Base-by-base conservation (phyloP, 1,140 invertebrate genomes). In the Lethrus apterus region DNA sequence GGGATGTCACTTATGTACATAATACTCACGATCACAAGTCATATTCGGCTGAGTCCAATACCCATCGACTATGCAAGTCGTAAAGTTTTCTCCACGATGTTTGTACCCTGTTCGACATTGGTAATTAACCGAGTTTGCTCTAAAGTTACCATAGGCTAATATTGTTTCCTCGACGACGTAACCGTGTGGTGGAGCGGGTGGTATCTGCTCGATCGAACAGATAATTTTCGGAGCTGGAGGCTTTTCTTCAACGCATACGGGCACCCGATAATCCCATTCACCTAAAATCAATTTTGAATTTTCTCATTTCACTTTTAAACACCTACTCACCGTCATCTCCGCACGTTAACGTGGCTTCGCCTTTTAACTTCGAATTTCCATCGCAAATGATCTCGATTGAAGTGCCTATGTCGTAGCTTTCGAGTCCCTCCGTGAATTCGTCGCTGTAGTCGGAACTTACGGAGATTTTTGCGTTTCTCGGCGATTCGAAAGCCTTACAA, bases 281-380 rank as follows among this genome's bases (percentile, higher is more conserved):
- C 59, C 58, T 61, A 44, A 34, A 60, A 51, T 23, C 18, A 20
- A 1, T 23, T 2, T 3, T 8, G 4, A 9, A 10, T 4, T 29
- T 23, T 36, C 11, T 18, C 17, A 24, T 7, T 18, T 19, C 19
- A 29, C 33, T 58, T 57, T 9, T 14, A 19, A 33, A 42, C 14
- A 13, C 13, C 4, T 13, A 73, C 8, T 58, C 51, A 48, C 74
- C 75, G 48, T 64, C 66, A 21, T 68, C 57, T 3, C 67, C 44
- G 47, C 77, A 79, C 0, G 68, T 75, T 19, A 75, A 40, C 4
- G 68, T 52, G 21, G 49, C 51, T 33, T 70, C 58, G 4, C 72
- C 73, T 2, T 56, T 46, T 10, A 74, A 47, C 33, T 57, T 60
- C 35, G 65, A 71, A 10, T 70, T 70, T 2, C 52, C 30, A 24